These are phyloP conservation scores for Vanessa cardui DNA, from an alignment of 2,888 invertebrate species.

Conservation along the genomic window DNA sequence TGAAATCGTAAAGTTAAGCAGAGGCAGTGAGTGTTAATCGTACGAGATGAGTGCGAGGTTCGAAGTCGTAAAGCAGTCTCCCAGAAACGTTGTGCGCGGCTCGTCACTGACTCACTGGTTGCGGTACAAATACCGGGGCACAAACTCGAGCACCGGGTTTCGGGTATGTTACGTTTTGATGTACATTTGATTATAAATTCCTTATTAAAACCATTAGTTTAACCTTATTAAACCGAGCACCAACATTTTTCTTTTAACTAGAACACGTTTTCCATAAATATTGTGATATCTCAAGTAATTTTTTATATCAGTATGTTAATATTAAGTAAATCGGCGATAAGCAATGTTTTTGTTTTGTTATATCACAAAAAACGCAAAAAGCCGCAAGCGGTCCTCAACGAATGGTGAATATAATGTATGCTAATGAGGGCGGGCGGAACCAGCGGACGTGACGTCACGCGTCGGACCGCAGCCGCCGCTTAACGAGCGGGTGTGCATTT, in stretches of 20 bases:
- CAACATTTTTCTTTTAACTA: no score
- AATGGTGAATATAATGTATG: constrained; percentile 81
- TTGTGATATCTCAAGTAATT: no score
- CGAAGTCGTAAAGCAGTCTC: constrained; percentile 38
- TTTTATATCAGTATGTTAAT: not conserved
- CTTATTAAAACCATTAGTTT: no score
- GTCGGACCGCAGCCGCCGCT: constrained; percentile 73
- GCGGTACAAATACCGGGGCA: constrained; percentile 40
- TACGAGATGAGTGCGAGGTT: constrained; percentile 33
- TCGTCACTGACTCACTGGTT: constrained; percentile 35
- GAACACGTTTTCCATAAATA: no score
- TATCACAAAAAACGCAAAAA: constrained; percentile 70
- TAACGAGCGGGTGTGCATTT: constrained; percentile 77
- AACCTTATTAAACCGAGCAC: no score
- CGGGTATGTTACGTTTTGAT: constrained; percentile 2
- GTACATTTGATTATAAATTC: not conserved
- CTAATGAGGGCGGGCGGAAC: constrained; percentile 75
- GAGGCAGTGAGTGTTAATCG: constrained; percentile 33
- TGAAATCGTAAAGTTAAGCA: constrained; percentile 28
- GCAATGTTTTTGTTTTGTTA: constrained; percentile 30
- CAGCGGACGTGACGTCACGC: constrained; percentile 77
- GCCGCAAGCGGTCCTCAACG: constrained; percentile 67
- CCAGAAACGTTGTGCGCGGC: constrained; percentile 39
- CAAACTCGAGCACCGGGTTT: constrained; percentile 51
- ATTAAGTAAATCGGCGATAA: constrained; percentile 4